Evolutionary conservation across 2,113 vertebrate genomes (phyloP).

Genomic region (Oriolus oriolus): DNA sequence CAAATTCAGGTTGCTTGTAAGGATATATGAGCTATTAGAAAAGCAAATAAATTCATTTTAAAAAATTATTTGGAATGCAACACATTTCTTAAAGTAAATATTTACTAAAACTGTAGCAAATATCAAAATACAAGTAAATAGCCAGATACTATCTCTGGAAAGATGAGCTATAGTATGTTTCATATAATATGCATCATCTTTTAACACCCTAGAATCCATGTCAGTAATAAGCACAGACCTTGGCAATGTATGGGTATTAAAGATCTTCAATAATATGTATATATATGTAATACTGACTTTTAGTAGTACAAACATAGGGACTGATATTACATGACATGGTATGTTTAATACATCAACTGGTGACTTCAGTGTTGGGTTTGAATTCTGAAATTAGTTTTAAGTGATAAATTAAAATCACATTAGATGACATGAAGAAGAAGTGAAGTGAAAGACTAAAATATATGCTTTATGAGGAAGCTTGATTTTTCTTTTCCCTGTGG

Average conservation of each 20-base stretch:
- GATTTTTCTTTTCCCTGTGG: background rate
- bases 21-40: background rate
- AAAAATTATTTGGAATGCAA: background rate
- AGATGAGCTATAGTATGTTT: background rate
- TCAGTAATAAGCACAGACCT: background rate
- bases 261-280: background rate
- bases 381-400: background rate
- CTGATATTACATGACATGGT: background rate
- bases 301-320: background rate
- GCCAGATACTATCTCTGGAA: background rate
- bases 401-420: background rate
- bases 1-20: background rate
- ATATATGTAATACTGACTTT: background rate
- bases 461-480: background rate
- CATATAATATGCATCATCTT: background rate
- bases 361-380: background rate
- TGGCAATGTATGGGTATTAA: background rate
- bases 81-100: background rate
- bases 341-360: background rate
- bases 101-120: background rate
- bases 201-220: background rate
- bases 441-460: background rate
- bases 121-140: background rate
- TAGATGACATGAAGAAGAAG: background rate
- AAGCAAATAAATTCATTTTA: background rate